Base-by-base conservation (phyloP, 2,888 invertebrate genomes). In the Brachycybe producta region DNA sequence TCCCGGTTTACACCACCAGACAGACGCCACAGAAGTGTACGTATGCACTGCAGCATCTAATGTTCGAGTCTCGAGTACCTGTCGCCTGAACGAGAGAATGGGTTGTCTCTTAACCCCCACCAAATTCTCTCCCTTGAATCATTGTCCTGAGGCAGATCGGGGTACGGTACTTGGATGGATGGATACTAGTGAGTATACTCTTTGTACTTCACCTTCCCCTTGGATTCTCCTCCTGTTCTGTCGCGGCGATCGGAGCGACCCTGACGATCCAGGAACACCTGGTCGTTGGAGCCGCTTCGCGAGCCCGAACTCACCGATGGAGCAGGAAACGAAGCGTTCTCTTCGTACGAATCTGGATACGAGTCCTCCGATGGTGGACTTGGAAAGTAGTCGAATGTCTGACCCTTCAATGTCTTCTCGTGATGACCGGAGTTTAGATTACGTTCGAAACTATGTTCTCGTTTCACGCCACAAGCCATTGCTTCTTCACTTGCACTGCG, bases 401-500 rank as follows among this genome's bases (percentile, higher is more conserved):
- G 57, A 17, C 56, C 52, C 44, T 58, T 58, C 41, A 58, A 42
- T n/a, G 54, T 51, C 52, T 57, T 57, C 26, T 58, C 57, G 32
- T 52, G 53, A 27, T 49, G 54, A 17, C 55, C 56, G 41, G 51
- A 55, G 44, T 58, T 56, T n/a, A 57, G 47, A 38, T 58, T 58
- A 15, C 56, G 46, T 32, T 58, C 57, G 46, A 52, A 57, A 28
- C 51, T 54, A 46, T 58, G 55, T 45, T 57, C 57, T 15, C 54
- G 51, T 43, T 57, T 56, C 40, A 51, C 54, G 44, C 53, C 54
- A 38, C 46, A 49, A 4, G 59, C 55, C 28, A 60, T 49, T 27
- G 59, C 60, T 49, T 60, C 60, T 36, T 59, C 60, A 48, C 58
- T 58, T 5, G 59, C 59, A 54, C 59, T 58, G n/a, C 60, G 56